Evolutionary conservation across 1,140 invertebrate genomes (phyloP).

Genomic region (Aphis gossypii): DNA sequence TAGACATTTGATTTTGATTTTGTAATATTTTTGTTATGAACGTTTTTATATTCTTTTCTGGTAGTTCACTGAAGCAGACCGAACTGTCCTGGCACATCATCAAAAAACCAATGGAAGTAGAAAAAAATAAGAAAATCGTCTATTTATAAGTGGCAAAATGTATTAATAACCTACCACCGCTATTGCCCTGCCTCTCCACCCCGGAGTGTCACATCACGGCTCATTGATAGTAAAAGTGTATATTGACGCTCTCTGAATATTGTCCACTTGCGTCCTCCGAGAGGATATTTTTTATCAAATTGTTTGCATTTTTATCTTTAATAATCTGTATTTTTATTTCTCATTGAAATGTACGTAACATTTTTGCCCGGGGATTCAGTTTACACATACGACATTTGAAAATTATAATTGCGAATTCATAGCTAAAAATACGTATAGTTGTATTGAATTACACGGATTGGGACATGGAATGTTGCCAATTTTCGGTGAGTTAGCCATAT

Average conservation of each 20-base stretch:
- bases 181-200: neutral
- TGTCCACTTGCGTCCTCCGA: neutral
- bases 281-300: neutral
- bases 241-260: neutral
- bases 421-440: conserved; percentile 46
- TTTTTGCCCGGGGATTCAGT: neutral
- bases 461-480: conserved; percentile 36
- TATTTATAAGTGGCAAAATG: conserved; percentile 38
- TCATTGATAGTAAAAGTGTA: conserved; percentile 48
- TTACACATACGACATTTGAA: conserved; percentile 20
- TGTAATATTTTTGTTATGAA: neutral
- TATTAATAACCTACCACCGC: conserved; percentile 14
- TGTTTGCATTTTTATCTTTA: neutral
- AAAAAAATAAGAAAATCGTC: neutral
- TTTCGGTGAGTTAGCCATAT: conserved; percentile 39
- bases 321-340: neutral
- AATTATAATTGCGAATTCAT: conserved; percentile 48
- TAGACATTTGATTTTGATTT: neutral
- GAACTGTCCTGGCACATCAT: neutral
- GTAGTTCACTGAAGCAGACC: conserved; percentile 23
- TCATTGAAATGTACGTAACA: neutral
- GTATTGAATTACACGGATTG: conserved; percentile 49
- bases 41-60: conserved; percentile 8
- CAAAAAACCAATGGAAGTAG: neutral
- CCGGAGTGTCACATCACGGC: neutral